Evolutionary conservation across 2,888 invertebrate genomes (phyloP).

Genomic region (Thymelicus sylvestris): DNA sequence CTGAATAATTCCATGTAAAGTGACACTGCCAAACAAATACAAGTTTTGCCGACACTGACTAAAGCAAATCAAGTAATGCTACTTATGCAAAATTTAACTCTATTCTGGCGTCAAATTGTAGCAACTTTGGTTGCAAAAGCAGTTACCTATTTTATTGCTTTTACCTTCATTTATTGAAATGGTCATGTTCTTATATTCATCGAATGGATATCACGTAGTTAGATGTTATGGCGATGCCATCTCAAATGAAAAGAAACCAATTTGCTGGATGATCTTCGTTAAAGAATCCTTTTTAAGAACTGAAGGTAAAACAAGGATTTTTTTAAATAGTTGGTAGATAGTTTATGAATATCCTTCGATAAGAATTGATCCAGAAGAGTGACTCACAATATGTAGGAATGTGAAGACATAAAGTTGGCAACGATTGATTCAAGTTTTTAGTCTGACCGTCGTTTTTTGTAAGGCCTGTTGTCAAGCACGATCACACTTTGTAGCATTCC

Average conservation of each 20-base stretch:
- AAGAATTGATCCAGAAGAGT: conserved; percentile 7
- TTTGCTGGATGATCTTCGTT: no score
- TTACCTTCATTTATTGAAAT: not conserved
- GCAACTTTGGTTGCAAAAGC: not conserved
- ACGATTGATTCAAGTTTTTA: conserved; percentile 33
- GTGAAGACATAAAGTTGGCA: conserved; percentile 30
- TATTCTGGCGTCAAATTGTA: conserved; percentile 8
- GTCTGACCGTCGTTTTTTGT: conserved; percentile 19
- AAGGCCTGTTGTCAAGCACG: conserved; percentile 28
- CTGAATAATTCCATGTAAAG: conserved; percentile 61
- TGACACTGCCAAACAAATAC: conserved; percentile 37
- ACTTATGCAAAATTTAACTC: conserved; percentile 24
- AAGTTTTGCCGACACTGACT: conserved; percentile 18
- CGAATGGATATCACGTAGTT: not conserved
- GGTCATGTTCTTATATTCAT: not conserved
- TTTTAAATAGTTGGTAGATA: not conserved
- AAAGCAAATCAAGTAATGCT: conserved; percentile 14
- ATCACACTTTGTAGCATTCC: conserved; percentile 17
- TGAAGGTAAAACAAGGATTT: not conserved
- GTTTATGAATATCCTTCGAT: not conserved
- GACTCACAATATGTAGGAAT: conserved; percentile 28
- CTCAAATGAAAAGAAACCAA: no score
- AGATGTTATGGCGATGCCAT: not conserved
- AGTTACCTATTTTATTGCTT: not conserved
- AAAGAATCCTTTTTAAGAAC: no score